Conservation (phyloP, 2,797 vertebrate genomes). For the Cercopithecus neglectus region DNA sequence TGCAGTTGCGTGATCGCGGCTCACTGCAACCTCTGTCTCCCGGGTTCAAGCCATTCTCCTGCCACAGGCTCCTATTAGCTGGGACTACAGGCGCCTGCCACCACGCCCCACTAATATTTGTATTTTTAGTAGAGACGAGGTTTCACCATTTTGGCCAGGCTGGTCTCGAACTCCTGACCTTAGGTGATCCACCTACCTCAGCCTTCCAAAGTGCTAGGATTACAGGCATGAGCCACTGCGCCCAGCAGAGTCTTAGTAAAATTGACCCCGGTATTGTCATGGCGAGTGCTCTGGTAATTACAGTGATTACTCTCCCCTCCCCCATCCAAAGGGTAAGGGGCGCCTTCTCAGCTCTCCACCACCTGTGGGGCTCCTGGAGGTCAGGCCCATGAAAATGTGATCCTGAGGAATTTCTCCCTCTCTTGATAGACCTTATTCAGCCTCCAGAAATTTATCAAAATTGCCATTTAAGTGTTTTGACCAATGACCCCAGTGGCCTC, state of each 20-base stretch:
- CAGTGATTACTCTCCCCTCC: background rate
- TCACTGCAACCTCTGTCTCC: background rate
- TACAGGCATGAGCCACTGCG: fast-evolving
- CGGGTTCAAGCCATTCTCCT: background rate
- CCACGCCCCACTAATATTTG: background rate
- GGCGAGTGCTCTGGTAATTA: background rate
- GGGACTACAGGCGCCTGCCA: background rate
- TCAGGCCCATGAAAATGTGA: background rate
- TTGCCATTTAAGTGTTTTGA: background rate
- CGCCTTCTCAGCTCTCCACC: background rate
- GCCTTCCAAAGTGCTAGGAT: background rate
- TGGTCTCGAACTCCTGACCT: background rate
- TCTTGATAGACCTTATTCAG: background rate
- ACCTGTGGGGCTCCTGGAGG: background rate
- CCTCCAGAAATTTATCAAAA: background rate
- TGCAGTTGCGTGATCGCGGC: too few species aligned
- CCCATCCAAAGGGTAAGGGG: background rate
- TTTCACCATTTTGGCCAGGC: background rate
- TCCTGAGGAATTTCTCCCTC: background rate
- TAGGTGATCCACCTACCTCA: background rate
- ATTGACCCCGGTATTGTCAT: background rate
- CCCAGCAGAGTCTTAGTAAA: background rate
- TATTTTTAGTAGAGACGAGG: background rate
- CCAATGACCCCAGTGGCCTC: background rate
- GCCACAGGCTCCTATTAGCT: background rate